Base-by-base conservation (phyloP, 2,888 invertebrate species). In the Synergus laeviventris region DNA sequence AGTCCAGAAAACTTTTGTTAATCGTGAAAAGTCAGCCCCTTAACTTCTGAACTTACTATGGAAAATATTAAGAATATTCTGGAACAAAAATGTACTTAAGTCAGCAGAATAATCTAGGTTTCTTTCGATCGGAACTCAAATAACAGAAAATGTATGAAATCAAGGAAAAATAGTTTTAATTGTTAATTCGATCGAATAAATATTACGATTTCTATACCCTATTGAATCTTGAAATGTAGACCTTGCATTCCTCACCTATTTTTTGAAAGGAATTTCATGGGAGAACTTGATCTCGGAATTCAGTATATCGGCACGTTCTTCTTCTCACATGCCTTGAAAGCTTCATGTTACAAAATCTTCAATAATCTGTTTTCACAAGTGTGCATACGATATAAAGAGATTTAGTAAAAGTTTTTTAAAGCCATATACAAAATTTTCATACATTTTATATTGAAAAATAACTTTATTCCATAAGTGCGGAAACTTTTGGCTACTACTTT, bases 1-100 rank as follows among this genome's bases (percentile, higher is more conserved):
- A 49, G 49, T 49, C n/a, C 49, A n/a, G 49, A 49, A 49, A 56
- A 56, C 56, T 56, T 56, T 56, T 12, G 4, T 56, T 56, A 56
- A n/a, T 56, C 56, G 21, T 56, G 21, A 56, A 56, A 56, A 56
- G 12, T 24, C 56, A 56, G 21, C 21, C 21, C 18, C 5, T 56
- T 21, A 24, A 59, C 18, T 59, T 14, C 14, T 3, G 12, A 59
- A 59, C 21, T 59, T 14, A 59, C 4, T 59, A 14, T 14, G 59
- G 7, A 59, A 59, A 59, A 59, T 59, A 24, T 24, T 24, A 5
- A 24, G 59, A 59, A 21, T 14, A 24, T 14, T 24, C 14, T 59
- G 5, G 12, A 56, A 12, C 1, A 12, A 56, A 24, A 59, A 24
- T 12, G 7, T 24, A 59, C 11, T 14, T 24, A 18, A 0, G 7